Conservation (phyloP, 2,888 invertebrate genomes). For the Pegoplata infirma region DNA sequence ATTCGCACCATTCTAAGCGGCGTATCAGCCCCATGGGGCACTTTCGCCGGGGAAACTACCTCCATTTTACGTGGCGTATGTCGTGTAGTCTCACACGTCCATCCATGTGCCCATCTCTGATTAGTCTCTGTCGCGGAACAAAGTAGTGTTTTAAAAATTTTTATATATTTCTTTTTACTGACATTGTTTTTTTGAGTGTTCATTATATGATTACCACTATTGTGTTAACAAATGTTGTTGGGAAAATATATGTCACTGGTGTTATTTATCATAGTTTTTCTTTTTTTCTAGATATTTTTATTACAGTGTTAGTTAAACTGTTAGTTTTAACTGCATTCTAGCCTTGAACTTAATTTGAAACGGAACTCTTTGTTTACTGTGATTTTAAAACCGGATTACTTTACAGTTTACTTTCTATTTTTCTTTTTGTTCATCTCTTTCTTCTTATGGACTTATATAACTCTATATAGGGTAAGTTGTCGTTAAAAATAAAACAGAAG, state of each 20-base stretch:
- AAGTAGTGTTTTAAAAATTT: too few species aligned
- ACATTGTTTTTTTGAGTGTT: too few species aligned
- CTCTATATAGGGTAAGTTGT: conserved; percentile 54
- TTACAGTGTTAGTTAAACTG: background rate
- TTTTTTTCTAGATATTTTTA: background rate
- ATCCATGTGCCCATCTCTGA: too few species aligned
- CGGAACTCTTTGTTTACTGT: conserved; percentile 42
- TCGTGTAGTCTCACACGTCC: too few species aligned
- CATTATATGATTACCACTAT: too few species aligned
- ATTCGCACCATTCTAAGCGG: too few species aligned
- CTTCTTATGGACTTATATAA: conserved; percentile 48
- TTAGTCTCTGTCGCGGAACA: too few species aligned
- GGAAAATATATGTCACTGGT: conserved; percentile 55
- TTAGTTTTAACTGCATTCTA: conserved; percentile 34
- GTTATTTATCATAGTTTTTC: conserved; percentile 28
- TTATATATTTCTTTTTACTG: too few species aligned
- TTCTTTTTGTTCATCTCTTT: background rate
- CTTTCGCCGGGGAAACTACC: too few species aligned
- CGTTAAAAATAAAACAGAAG: conserved; percentile 1
- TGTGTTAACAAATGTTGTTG: conserved; percentile 11
- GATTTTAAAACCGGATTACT: conserved; percentile 43
- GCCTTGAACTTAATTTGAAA: conserved; percentile 62
- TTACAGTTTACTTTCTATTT: conserved; percentile 62
- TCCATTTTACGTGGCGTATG: too few species aligned
- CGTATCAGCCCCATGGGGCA: too few species aligned